These are phyloP conservation scores for Tupiocoris notatus DNA, from an alignment of 2,888 invertebrate genomes.

Conservation along the genomic window DNA sequence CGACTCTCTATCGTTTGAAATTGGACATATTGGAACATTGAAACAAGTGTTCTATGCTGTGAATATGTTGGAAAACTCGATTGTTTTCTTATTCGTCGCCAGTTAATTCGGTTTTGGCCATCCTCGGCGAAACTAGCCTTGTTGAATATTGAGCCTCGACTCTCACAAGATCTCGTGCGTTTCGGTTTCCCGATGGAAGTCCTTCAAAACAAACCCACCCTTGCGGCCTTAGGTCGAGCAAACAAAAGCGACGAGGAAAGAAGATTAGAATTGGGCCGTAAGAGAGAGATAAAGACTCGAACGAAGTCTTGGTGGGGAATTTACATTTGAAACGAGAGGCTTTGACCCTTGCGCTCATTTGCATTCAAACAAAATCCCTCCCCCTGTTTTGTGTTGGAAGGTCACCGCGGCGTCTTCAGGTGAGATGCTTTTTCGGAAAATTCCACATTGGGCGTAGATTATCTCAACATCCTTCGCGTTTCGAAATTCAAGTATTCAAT, in stretches of 20 bases:
- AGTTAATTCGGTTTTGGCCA: too few species aligned
- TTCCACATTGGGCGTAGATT: not conserved
- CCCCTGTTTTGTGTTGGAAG: not conserved
- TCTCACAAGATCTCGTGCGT: too few species aligned
- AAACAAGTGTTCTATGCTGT: too few species aligned
- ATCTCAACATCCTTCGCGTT: not conserved
- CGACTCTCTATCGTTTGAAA: too few species aligned
- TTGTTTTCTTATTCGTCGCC: too few species aligned
- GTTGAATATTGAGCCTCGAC: too few species aligned
- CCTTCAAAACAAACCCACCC: not conserved
- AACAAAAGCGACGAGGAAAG: not conserved
- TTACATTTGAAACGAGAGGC: slow-evolving; percentile 39
- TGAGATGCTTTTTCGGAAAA: slow-evolving; percentile 7
- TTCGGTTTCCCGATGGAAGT: not conserved
- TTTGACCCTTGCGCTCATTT: slow-evolving; percentile 31
- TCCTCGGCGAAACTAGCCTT: too few species aligned
- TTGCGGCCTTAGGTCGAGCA: not conserved
- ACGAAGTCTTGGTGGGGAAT: slow-evolving; percentile 14
- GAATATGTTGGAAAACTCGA: too few species aligned
- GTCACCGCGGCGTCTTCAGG: not conserved
- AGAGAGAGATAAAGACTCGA: not conserved
- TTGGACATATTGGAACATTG: too few species aligned
- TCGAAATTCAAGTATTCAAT: too few species aligned
- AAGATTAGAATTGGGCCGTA: not conserved
- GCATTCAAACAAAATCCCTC: slow-evolving; percentile 29